A percentile compares a stretch with the other conserved stretches of the same genome.
phyloP scores from a whole-genome alignment of 2,113 vertebrate species.

The Raja brachyura region DNA sequence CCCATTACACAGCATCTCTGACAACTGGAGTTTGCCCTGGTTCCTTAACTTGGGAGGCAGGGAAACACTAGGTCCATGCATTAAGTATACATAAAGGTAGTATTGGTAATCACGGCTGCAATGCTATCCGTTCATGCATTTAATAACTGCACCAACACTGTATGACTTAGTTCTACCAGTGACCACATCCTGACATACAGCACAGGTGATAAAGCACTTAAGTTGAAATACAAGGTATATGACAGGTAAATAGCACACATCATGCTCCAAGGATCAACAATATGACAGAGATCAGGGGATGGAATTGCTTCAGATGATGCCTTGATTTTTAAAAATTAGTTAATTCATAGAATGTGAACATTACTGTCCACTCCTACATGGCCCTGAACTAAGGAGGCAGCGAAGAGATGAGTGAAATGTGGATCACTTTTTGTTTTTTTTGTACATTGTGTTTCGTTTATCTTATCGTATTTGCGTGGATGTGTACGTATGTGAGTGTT shows the following conservation, averaged over 20 bases:
- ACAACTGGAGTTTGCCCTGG: background rate
- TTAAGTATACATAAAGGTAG: background rate
- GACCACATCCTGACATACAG: background rate
- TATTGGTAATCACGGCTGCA: background rate
- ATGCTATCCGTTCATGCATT: background rate
- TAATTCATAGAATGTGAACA: no score
- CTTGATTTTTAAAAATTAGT: no score
- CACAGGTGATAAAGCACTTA: background rate
- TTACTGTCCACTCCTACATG: no score
- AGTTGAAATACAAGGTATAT: background rate
- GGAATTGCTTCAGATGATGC: no score
- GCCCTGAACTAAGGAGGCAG: no score
- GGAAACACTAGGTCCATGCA: background rate
- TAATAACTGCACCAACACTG: background rate
- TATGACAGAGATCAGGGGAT: background rate
- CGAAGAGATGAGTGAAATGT: no score
- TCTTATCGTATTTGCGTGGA: no score
- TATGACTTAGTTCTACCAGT: background rate
- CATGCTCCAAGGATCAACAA: background rate
- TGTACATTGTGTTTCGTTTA: no score
- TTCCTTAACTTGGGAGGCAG: background rate
- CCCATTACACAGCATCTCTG: background rate
- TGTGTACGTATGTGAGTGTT: no score
- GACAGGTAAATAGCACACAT: background rate
- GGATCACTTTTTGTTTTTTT: no score